phyloP scores from a whole-genome alignment of 2,113 vertebrate genomes.

The Prinia subflava region DNA sequence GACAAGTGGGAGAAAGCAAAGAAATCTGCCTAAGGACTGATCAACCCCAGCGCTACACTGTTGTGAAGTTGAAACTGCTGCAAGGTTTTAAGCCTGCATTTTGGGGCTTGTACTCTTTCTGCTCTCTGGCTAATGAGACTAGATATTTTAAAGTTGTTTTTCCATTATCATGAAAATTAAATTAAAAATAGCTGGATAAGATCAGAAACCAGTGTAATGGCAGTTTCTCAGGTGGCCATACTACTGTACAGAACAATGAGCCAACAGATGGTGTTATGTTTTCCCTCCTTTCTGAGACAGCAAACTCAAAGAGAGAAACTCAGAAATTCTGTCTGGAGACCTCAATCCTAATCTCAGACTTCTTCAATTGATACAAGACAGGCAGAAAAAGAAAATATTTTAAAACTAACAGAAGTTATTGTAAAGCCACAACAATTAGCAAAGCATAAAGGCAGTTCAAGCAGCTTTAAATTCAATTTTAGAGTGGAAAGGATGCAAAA shows the following conservation, averaged over 20 bases:
- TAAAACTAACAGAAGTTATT: not conserved
- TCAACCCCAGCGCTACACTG: no score
- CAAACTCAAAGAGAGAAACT: not conserved
- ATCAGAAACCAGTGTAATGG: not conserved
- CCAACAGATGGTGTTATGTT: not conserved
- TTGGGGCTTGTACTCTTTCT: not conserved
- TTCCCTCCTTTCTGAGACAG: not conserved
- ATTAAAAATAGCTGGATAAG: not conserved
- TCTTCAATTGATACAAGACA: not conserved
- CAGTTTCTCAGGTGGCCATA: not conserved
- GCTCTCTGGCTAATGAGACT: not conserved
- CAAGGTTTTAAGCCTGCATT: not conserved
- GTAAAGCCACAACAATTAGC: not conserved
- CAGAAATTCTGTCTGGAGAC: not conserved
- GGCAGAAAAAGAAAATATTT: not conserved
- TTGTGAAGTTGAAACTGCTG: not conserved
- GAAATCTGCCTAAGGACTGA: not conserved
- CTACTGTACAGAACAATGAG: not conserved
- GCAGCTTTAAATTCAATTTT: not conserved
- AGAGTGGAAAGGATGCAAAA: not conserved
- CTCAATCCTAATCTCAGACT: not conserved
- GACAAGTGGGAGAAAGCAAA: not conserved
- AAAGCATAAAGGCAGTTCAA: not conserved
- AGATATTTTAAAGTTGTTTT: not conserved
- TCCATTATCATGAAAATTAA: not conserved